Conservation (phyloP, 1,140 invertebrate genomes). For the Sipha flava region DNA sequence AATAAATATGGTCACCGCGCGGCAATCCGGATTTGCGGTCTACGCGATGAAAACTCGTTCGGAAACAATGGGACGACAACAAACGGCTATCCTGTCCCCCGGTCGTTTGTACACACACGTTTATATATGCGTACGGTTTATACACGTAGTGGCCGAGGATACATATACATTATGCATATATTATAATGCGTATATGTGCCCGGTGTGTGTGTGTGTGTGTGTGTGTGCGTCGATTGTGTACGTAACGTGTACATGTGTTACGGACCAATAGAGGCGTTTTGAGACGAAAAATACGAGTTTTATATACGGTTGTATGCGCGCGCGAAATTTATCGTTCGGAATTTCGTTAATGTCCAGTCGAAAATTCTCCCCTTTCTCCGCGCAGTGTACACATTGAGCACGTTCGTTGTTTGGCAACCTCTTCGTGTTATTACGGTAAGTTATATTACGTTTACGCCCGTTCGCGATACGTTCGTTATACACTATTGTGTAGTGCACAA, state of each 20-base stretch:
- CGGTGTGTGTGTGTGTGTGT: not conserved
- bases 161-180: too few relatives aligned
- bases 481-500: too few relatives aligned
- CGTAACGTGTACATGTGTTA: not conserved
- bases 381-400: too few relatives aligned
- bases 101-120: not conserved
- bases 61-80: conserved; percentile 21
- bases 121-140: not conserved
- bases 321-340: not conserved
- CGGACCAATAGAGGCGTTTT: not conserved
- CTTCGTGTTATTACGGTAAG: too few relatives aligned
- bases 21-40: conserved; percentile 14
- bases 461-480: too few relatives aligned
- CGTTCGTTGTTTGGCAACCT: too few relatives aligned
- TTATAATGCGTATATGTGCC: too few relatives aligned
- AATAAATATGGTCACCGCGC: conserved; percentile 9
- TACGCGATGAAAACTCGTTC: not conserved
- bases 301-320: not conserved
- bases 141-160: not conserved
- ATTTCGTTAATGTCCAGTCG: not conserved
- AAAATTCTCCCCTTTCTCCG: too few relatives aligned
- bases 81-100: not conserved
- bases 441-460: too few relatives aligned
- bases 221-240: not conserved
- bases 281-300: not conserved